Percentiles rank a stretch among this genome's conserved stretches.
Evolutionary conservation across 2,888 invertebrate species (phyloP).

Genomic region (Lottia gigantea): DNA sequence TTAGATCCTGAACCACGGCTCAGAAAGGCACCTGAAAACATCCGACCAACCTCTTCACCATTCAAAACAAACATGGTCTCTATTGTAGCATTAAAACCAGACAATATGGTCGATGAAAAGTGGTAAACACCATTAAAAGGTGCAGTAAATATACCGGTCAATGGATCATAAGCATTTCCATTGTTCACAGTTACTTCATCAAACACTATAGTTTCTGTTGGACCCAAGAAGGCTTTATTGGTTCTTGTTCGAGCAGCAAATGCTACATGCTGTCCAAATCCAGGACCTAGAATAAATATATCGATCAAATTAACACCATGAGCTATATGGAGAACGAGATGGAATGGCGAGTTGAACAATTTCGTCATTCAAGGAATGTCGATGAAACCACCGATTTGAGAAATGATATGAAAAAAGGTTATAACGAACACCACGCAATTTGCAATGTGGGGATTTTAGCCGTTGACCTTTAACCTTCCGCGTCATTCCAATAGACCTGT

Average conservation of each 20-base stretch:
- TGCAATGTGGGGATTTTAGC: too few relatives aligned
- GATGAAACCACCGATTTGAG: too few relatives aligned
- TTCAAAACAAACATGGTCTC: constrained; percentile 33
- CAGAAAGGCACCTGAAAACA: constrained; percentile 31
- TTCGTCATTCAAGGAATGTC: too few relatives aligned
- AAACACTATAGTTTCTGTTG: constrained; percentile 32
- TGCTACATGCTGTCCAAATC: constrained; percentile 21
- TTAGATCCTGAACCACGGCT: constrained; percentile 33
- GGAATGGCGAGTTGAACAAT: too few relatives aligned
- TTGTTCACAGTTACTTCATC: constrained; percentile 29
- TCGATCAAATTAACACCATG: too few relatives aligned
- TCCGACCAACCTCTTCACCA: constrained; percentile 27
- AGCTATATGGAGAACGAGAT: too few relatives aligned
- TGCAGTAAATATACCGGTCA: constrained; percentile 31
- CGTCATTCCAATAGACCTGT: too few relatives aligned
- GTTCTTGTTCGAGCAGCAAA: constrained; percentile 26
- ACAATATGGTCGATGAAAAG: constrained; percentile 34
- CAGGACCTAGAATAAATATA: neutral
- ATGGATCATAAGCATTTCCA: constrained; percentile 31
- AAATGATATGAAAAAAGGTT: too few relatives aligned
- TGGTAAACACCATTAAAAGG: constrained; percentile 34
- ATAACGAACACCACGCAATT: too few relatives aligned
- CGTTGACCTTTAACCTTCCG: too few relatives aligned
- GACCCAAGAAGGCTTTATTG: constrained; percentile 27
- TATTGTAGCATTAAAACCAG: constrained; percentile 33